These are phyloP conservation scores for Crocallis elinguaria DNA, from an alignment of 2,888 invertebrate genomes.

Conservation along the genomic window DNA sequence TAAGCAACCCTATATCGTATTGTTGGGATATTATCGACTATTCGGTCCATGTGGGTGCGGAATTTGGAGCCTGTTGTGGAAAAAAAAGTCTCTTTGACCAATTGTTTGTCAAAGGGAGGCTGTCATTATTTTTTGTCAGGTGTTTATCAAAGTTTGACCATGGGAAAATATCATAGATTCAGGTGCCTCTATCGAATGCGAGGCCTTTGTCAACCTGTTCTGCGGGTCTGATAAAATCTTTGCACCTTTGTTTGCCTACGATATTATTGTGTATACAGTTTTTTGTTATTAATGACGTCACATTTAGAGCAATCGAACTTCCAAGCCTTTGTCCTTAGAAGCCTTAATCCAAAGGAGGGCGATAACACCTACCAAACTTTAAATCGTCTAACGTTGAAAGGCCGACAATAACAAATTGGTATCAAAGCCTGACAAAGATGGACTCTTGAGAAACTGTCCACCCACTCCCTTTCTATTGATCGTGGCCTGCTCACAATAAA, in stretches of 20 bases:
- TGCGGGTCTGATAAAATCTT: conserved; percentile 63
- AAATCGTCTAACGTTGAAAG: conserved; percentile 78
- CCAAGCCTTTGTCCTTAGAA: conserved; percentile 40
- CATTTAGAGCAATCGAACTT: conserved; percentile 25
- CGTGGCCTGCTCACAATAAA: conserved; percentile 78
- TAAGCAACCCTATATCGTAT: conserved; percentile 70
- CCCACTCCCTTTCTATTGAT: conserved; percentile 82
- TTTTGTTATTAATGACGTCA: conserved; percentile 42
- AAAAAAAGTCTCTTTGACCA: conserved; percentile 80
- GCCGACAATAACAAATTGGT: conserved; percentile 83
- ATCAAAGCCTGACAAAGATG: conserved; percentile 84
- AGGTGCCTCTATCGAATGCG: conserved; percentile 74
- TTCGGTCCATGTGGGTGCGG: conserved; percentile 73
- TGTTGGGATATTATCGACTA: conserved; percentile 75
- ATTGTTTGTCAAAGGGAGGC: conserved; percentile 79
- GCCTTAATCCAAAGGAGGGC: conserved; percentile 62
- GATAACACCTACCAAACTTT: conserved; percentile 76
- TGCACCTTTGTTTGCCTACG: conserved; percentile 55
- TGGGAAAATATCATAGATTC: conserved; percentile 82
- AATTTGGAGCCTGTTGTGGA: conserved; percentile 69
- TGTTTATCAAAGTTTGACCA: conserved; percentile 82
- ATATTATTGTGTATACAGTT: conserved; percentile 38
- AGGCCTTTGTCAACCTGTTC: conserved; percentile 75
- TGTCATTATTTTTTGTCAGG: conserved; percentile 75
- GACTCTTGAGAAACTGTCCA: conserved; percentile 83